Evolutionary conservation across 92 coral and sea anemone species (phyloP).

Genomic region (Phenganax subtilis): DNA sequence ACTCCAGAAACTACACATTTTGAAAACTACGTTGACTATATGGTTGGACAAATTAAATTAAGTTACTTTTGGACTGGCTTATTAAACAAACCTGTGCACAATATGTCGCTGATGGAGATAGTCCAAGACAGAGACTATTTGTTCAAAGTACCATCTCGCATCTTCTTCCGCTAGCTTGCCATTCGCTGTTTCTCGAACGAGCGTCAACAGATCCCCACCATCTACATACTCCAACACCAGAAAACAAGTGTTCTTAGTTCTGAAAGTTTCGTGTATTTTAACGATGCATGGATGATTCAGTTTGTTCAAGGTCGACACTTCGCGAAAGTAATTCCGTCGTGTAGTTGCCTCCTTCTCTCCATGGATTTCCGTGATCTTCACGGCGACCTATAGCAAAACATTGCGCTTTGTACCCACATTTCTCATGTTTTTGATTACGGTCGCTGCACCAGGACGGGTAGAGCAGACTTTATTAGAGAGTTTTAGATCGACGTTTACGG

Average conservation of each 20-base stretch:
- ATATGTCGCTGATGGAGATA: constrained; percentile 85
- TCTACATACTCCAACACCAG: constrained; percentile 80
- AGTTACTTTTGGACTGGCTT: no score
- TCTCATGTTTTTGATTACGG: no score
- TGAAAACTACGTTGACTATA: no score
- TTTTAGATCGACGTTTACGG: no score
- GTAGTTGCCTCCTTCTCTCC: constrained; percentile 74
- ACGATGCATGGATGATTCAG: constrained; percentile 83
- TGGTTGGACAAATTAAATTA: no score
- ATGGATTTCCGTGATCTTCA: constrained; percentile 75
- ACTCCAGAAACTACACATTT: no score
- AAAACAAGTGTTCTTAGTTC: constrained; percentile 68
- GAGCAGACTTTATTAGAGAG: no score
- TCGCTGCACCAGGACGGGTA: no score
- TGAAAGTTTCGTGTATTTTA: constrained; percentile 74
- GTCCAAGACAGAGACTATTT: constrained; percentile 81
- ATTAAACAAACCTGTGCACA: constrained; percentile 74
- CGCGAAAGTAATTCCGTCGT: constrained; percentile 71
- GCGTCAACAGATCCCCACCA: constrained; percentile 78
- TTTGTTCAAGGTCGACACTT: constrained; percentile 72
- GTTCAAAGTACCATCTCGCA: constrained; percentile 79
- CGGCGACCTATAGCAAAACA: constrained; percentile 66
- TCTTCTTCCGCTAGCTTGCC: constrained; percentile 79
- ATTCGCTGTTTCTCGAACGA: constrained; percentile 65
- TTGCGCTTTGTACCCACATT: neutral